These are phyloP conservation scores for Lepus americanus DNA, from an alignment of 2,113 vertebrate species.

Conservation along the genomic window DNA sequence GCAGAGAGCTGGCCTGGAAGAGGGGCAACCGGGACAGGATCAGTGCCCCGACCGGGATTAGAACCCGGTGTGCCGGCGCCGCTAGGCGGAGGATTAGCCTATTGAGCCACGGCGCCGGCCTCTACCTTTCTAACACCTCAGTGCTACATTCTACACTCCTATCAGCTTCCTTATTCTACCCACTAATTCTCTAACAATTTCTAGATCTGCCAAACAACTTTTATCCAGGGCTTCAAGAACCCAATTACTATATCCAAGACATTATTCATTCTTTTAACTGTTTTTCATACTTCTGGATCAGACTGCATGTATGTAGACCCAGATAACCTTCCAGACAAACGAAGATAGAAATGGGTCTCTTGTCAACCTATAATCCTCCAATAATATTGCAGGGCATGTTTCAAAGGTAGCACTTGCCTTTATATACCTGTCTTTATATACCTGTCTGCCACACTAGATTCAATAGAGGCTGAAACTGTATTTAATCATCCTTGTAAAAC, in stretches of 20 bases:
- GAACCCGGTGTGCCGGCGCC: too few relatives aligned
- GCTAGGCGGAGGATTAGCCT: too few relatives aligned
- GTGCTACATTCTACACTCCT: background rate
- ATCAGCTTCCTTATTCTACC: background rate
- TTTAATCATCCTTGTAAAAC: background rate
- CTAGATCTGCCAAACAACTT: background rate
- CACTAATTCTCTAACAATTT: slow-evolving; percentile 12
- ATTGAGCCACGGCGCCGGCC: too few relatives aligned
- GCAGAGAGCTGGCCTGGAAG: too few relatives aligned
- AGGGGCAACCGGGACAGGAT: too few relatives aligned
- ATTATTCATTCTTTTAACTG: background rate
- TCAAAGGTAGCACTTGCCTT: background rate
- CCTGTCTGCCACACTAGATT: background rate
- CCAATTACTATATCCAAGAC: background rate
- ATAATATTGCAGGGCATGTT: background rate
- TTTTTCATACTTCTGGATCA: background rate
- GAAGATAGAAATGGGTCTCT: background rate
- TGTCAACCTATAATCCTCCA: background rate
- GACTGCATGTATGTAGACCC: background rate
- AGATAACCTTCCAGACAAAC: slow-evolving; percentile 44
- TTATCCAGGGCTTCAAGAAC: background rate
- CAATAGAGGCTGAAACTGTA: background rate
- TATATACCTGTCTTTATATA: background rate
- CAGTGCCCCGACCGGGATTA: too few relatives aligned
- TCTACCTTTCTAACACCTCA: background rate